phyloP scores from a whole-genome alignment of 1,140 invertebrate genomes.

The Drepana arcuata region DNA sequence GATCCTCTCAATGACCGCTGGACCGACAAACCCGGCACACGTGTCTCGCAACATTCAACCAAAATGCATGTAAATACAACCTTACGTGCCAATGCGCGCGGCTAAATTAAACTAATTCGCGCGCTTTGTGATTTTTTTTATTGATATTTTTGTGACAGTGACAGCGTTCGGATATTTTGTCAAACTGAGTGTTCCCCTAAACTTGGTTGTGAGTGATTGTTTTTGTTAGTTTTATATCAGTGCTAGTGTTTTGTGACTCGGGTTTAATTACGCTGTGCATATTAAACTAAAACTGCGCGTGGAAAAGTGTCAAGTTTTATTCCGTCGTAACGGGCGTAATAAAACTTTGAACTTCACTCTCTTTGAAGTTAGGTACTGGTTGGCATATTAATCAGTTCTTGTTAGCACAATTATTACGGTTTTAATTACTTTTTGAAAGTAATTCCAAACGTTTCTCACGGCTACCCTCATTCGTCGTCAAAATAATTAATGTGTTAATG shows the following conservation, averaged over 20 bases:
- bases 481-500: too few species aligned
- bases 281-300: too few species aligned
- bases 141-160: slow-evolving; percentile 31
- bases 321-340: neutral
- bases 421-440: too few species aligned
- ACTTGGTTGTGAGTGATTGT: slow-evolving; percentile 2
- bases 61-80: slow-evolving; percentile 61
- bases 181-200: slow-evolving; percentile 7
- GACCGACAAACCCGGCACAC: slow-evolving; percentile 65
- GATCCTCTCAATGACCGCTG: slow-evolving; percentile 69
- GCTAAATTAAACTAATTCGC: slow-evolving; percentile 40
- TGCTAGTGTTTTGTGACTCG: slow-evolving; percentile 5
- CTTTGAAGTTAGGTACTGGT: too few species aligned
- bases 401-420: too few species aligned
- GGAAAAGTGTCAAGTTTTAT: neutral
- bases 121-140: slow-evolving; percentile 17
- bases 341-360: too few species aligned
- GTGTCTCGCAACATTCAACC: slow-evolving; percentile 24
- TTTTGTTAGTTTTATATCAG: slow-evolving; percentile 6
- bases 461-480: too few species aligned
- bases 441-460: too few species aligned
- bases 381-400: too few species aligned
- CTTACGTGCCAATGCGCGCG: slow-evolving; percentile 37
- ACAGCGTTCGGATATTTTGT: slow-evolving; percentile 19
- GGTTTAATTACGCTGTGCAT: too few species aligned